Evolutionary conservation across 2,113 vertebrate species (phyloP).

Genomic region (Nanorana parkeri): DNA sequence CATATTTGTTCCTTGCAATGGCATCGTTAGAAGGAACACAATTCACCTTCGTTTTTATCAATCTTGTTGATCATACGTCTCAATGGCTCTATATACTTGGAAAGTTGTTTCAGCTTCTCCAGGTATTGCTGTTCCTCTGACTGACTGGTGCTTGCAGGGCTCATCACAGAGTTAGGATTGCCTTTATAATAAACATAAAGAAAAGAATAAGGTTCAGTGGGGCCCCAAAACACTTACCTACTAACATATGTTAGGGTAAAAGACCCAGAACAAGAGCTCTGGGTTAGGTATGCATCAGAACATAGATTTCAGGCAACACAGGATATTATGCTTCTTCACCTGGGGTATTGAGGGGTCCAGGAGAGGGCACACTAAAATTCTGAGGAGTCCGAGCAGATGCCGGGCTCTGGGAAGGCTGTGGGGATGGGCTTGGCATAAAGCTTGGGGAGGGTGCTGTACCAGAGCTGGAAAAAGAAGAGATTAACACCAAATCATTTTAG

Average conservation of each 20-base stretch:
- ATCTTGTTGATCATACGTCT: conserved; percentile 99
- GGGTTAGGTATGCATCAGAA: background rate
- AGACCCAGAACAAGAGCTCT: no score
- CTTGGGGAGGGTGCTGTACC: conserved; percentile 93
- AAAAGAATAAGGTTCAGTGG: background rate
- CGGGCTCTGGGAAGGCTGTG: conserved; percentile 93
- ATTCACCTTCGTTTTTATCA: conserved; percentile 96
- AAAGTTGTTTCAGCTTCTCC: conserved; percentile 95
- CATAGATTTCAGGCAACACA: background rate
- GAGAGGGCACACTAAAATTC: conserved; percentile 93
- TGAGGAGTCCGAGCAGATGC: conserved; percentile 89
- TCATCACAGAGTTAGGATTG: conserved; percentile 93
- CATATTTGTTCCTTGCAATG: no score
- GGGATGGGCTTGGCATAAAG: conserved; percentile 96
- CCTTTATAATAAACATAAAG: conserved; percentile 68
- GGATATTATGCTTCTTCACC: conserved; percentile 71
- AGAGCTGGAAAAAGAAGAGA: conserved; percentile 75
- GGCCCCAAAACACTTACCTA: background rate
- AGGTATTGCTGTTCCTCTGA: conserved; percentile 97
- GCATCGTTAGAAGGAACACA: no score
- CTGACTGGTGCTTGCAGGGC: conserved; percentile 86
- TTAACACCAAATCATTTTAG: background rate
- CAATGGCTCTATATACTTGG: conserved; percentile 96
- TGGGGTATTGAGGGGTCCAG: conserved; percentile 94
- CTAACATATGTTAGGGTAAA: background rate